Conservation (phyloP, 2,113 vertebrate genomes). For the Morone saxatilis region DNA sequence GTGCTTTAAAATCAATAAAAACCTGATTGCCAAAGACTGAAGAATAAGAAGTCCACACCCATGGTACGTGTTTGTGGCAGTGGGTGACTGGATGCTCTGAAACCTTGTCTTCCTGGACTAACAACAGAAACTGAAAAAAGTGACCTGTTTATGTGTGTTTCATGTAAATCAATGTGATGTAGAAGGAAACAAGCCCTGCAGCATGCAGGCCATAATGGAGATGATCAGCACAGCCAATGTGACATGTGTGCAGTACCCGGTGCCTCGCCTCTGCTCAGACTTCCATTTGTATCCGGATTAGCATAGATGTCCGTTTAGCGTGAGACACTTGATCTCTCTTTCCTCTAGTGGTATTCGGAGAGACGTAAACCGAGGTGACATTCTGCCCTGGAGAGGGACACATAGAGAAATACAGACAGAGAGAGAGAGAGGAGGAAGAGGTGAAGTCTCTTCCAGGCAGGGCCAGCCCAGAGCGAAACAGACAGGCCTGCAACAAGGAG, state of each 20-base stretch:
- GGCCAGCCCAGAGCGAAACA: conserved; percentile 41
- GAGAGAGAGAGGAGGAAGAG: conserved; percentile 39
- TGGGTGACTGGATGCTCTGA: conserved; percentile 12
- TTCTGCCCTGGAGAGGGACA: conserved; percentile 57
- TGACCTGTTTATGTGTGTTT: conserved; percentile 70
- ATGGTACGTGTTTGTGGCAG: conserved; percentile 47
- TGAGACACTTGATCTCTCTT: conserved; percentile 58
- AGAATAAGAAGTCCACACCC: background rate
- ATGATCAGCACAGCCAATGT: conserved; percentile 49
- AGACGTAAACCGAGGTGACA: conserved; percentile 70
- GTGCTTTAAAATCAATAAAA: conserved; percentile 1
- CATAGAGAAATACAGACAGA: conserved; percentile 15
- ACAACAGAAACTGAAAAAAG: conserved; percentile 24
- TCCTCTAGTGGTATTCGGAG: conserved; percentile 45
- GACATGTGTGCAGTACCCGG: conserved; percentile 38
- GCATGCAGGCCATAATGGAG: conserved; percentile 43
- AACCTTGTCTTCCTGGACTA: conserved; percentile 46
- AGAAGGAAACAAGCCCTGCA: conserved; percentile 55
- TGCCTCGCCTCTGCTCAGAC: conserved; percentile 23
- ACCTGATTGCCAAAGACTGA: no score
- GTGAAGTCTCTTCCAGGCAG: conserved; percentile 45
- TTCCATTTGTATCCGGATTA: conserved; percentile 59
- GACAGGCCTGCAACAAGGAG: conserved; percentile 52
- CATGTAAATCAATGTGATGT: conserved; percentile 61
- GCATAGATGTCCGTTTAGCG: conserved; percentile 62